These are phyloP conservation scores for Sminthurides aquaticus DNA, from an alignment of 2,888 invertebrate species.

Conservation along the genomic window DNA sequence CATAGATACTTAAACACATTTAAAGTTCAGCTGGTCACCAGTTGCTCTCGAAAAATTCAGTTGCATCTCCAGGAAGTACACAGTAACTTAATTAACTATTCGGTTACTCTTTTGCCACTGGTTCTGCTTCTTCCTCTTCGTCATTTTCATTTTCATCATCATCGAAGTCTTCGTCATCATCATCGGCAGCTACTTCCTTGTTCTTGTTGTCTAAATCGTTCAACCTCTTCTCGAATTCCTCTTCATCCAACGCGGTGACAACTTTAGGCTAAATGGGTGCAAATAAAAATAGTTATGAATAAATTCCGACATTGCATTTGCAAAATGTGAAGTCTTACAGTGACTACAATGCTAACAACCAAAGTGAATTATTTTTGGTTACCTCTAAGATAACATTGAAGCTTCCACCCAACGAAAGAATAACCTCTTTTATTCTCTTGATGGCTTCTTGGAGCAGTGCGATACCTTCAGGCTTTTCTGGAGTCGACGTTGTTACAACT, in stretches of 20 bases:
- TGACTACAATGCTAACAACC: background rate
- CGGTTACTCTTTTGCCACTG: constrained; percentile 28
- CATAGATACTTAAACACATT: too few relatives aligned
- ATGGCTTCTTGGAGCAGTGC: constrained; percentile 83
- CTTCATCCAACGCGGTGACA: constrained; percentile 96
- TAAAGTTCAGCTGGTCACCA: background rate
- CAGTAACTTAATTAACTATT: too few relatives aligned
- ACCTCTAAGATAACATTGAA: constrained; percentile 93
- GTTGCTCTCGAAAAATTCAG: too few relatives aligned
- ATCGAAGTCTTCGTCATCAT: constrained; percentile 64
- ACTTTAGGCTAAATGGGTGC: constrained; percentile 89
- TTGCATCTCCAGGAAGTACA: too few relatives aligned
- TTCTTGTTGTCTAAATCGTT: constrained; percentile 90
- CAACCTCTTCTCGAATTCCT: constrained; percentile 86
- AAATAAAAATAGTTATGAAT: too few relatives aligned
- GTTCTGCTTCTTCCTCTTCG: constrained; percentile 52
- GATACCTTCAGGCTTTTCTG: constrained; percentile 89
- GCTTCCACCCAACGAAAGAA: constrained; percentile 75
- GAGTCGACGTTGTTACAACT: constrained; percentile 97
- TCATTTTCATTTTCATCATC: constrained; percentile 45
- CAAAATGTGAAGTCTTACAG: background rate
- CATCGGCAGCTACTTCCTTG: constrained; percentile 85
- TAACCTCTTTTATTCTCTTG: constrained; percentile 74
- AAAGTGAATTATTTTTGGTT: too few relatives aligned
- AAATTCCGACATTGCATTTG: too few relatives aligned